Percentiles rank a stretch among this genome's conserved stretches.
phyloP scores from a whole-genome alignment of 2,888 invertebrate species.

The Cheilosia impressa region DNA sequence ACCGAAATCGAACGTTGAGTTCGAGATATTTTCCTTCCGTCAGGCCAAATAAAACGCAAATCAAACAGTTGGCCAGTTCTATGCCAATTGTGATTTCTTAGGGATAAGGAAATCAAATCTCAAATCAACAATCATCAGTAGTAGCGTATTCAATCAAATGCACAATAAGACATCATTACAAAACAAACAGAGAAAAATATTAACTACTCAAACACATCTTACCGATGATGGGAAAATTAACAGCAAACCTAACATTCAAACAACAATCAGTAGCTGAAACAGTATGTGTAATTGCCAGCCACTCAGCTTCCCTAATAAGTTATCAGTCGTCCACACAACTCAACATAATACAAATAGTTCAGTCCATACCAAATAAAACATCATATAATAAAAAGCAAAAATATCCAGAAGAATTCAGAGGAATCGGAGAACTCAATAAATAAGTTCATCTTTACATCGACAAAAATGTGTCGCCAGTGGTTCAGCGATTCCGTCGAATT shows the following conservation, averaged over 20 bases:
- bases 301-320: no score
- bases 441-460: slow-evolving; percentile 7
- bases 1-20: slow-evolving; percentile 14
- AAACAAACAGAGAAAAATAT: neutral
- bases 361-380: no score
- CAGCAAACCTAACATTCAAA: neutral
- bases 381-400: neutral
- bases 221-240: neutral
- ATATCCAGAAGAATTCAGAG: slow-evolving; percentile 21
- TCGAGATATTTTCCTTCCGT: slow-evolving; percentile 26
- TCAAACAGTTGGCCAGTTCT: neutral
- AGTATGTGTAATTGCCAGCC: no score
- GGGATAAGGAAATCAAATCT: neutral
- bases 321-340: no score
- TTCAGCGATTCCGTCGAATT: slow-evolving; percentile 29
- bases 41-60: slow-evolving; percentile 25
- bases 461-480: slow-evolving; percentile 9
- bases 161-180: neutral
- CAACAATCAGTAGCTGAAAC: neutral
- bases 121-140: neutral
- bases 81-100: neutral
- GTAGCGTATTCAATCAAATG: neutral
- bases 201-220: neutral
- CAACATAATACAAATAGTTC: no score
- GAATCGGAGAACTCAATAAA: slow-evolving; percentile 5